Evolutionary conservation across 1,140 invertebrate species (phyloP), one percentile per base, ranked within the genome.

Genomic region (Leptinotarsa lineolata): DNA sequence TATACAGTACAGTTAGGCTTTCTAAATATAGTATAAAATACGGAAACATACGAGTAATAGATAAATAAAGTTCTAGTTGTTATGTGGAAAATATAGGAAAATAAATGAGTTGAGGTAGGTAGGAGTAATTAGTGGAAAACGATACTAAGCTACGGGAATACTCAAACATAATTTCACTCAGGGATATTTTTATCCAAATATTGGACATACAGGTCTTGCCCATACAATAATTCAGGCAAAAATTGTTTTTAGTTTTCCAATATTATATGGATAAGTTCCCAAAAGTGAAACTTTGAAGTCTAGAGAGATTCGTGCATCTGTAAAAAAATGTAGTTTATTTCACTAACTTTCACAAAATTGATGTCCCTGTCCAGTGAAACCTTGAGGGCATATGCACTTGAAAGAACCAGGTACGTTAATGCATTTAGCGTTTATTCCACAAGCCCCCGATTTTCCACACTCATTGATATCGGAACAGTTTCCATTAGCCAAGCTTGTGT

Each of bases 391-490:
- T 78, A 94, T 92, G 81, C 95, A 97, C 85, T 96, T 94, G 83
- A 95, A 97, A 79, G 94, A 95, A 22, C 95, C 95, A 0, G 94
- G 95, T 54, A 96, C 85, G 86, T 97, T 97, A 85, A 95, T 96
- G 83, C 95, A 97, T 73, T 95, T 90, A 16, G 95, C 94, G 85
- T 95, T 95, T 30, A 93, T 85, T 1, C 95, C 95, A 85, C 95
- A 97, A 22, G 92, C 91, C 2, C 88, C 88, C 22, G 83, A 80
- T 78, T 87, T 88, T 58, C 89, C 87, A 83, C 91, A 92, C 83
- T 92, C 91, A 81, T 92, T 90, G 80, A 92, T 86, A 84, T 92
- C 90, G 71, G 87, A 78, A 82, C 90, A 91, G 70, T 83, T 81
- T 77, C 84, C 83, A 5, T 78, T 72, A 4, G 85, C 83, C 21